phyloP scores from a whole-genome alignment of 2,797 vertebrate species.

The Eulemur rubriventer region DNA sequence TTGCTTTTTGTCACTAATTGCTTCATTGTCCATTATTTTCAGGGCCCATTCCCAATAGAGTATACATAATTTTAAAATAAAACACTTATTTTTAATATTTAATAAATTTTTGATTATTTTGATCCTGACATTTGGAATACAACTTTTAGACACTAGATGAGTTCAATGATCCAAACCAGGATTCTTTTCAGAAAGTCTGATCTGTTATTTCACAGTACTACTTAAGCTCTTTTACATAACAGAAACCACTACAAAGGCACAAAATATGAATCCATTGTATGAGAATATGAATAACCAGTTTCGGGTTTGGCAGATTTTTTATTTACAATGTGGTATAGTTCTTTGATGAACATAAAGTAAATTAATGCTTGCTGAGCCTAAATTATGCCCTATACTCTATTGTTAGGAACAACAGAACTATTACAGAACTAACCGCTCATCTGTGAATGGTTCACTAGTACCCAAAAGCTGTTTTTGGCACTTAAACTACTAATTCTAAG shows the following conservation, averaged over 20 bases:
- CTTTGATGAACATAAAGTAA: not conserved
- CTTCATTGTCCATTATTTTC: not conserved
- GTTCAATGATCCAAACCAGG: not conserved
- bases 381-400: not conserved
- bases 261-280: not conserved
- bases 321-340: not conserved
- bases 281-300: not conserved
- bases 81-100: conserved; percentile 20
- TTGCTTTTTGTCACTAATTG: conserved; percentile 4
- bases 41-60: not conserved
- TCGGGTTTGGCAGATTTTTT: not conserved
- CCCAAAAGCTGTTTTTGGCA: not conserved
- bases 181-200: conserved; percentile 20
- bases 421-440: not conserved
- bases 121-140: not conserved
- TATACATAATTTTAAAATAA: conserved; percentile 26
- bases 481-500: not conserved
- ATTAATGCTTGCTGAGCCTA: not conserved
- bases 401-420: not conserved
- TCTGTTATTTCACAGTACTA: not conserved
- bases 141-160: not conserved
- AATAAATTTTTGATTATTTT: conserved; percentile 16
- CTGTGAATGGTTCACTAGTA: not conserved
- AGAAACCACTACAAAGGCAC: not conserved
- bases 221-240: not conserved